A percentile compares a stretch with the other conserved stretches of the same genome.
These are phyloP conservation scores for Drosophila testacea DNA, from an alignment of 2,888 invertebrate species.

Conservation along the genomic window DNA sequence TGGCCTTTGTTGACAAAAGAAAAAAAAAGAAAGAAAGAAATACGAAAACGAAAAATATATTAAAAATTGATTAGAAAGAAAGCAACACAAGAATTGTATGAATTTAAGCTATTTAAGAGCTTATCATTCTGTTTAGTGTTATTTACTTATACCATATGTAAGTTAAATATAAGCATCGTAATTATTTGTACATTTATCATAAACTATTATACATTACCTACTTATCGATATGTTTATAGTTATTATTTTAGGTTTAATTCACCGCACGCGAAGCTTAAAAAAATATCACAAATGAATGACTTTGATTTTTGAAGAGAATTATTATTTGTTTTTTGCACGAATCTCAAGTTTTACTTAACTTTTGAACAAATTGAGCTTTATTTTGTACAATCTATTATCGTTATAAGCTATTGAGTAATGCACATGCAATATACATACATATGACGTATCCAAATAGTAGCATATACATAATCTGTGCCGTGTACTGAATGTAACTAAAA, in stretches of 20 bases:
- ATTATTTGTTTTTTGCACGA: constrained; percentile 48
- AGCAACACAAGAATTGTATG: constrained; percentile 15
- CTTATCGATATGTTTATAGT: constrained; percentile 40
- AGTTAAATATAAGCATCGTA: constrained; percentile 61
- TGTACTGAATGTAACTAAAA: constrained; percentile 54
- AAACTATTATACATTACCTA: constrained; percentile 1
- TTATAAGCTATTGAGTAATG: constrained; percentile 45
- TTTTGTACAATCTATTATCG: constrained; percentile 51
- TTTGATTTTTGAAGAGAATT: constrained; percentile 21
- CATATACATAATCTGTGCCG: constrained; percentile 47
- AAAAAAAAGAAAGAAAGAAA: constrained; percentile 13
- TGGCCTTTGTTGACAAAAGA: constrained; percentile 71
- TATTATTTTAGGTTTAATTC: constrained; percentile 35
- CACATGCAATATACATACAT: constrained; percentile 52
- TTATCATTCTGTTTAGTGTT: constrained; percentile 68
- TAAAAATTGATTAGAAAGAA: constrained; percentile 6
- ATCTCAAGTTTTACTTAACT: constrained; percentile 52
- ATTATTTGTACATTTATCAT: constrained; percentile 68
- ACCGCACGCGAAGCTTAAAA: constrained; percentile 44
- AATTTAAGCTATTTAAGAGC: constrained; percentile 51
- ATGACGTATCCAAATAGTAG: constrained; percentile 78
- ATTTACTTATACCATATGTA: constrained; percentile 45
- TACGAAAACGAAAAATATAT: constrained; percentile 12
- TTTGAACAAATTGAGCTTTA: constrained; percentile 74
- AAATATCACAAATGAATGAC: constrained; percentile 26